Conservation (phyloP, 2,797 vertebrate species). For the Silurus lanzhouensis region DNA sequence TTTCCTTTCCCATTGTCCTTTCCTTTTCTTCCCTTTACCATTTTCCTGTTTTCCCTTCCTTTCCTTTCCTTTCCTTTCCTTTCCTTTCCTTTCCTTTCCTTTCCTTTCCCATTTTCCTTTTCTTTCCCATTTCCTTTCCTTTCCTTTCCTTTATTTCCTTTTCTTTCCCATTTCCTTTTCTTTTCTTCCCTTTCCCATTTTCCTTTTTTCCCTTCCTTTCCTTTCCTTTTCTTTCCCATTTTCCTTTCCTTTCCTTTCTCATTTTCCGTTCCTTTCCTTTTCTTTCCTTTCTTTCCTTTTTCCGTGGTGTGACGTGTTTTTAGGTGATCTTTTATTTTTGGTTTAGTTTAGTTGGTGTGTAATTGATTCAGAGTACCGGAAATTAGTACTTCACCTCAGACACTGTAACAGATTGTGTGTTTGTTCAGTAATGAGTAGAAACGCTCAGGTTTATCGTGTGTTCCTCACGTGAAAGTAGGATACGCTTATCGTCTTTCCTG, state of each 20-base stretch:
- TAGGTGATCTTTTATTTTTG: too few species aligned
- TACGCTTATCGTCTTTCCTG: not conserved
- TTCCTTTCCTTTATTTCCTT: not conserved
- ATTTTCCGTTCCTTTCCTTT: not conserved
- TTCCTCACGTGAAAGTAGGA: not conserved
- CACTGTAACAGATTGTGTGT: not conserved
- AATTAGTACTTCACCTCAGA: not conserved
- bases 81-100: too few species aligned
- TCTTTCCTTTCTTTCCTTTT: not conserved
- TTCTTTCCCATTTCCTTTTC: not conserved
- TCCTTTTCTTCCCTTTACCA: not conserved
- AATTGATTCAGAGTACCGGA: not conserved
- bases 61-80: too few species aligned
- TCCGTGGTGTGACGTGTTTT: not conserved
- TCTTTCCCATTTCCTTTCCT: fast-evolving
- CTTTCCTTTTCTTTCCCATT: not conserved
- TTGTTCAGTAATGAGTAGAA: not conserved
- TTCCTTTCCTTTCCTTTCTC: not conserved
- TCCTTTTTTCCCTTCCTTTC: not conserved
- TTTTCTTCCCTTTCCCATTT: not conserved
- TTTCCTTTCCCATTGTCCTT: not conserved
- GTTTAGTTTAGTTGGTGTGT: not conserved
- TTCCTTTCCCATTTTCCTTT: not conserved
- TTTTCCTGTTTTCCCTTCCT: not conserved
- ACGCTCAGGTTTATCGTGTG: not conserved